phyloP scores from a whole-genome alignment of 1,140 invertebrate genomes.

The Drosophila virilis region DNA sequence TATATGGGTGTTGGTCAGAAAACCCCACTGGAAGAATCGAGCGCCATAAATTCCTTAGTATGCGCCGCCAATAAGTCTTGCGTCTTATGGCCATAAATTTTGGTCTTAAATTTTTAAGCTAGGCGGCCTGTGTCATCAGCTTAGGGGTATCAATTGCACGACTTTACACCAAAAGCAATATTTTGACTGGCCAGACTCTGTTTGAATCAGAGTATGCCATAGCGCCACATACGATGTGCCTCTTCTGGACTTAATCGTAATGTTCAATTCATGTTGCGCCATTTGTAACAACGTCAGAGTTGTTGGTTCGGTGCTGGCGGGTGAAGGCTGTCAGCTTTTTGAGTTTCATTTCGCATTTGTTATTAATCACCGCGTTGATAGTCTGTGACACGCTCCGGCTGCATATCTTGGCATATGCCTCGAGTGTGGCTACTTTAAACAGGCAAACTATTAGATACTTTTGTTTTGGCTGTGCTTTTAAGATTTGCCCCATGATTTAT shows the following conservation, averaged over 20 bases:
- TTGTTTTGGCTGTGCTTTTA: conserved; percentile 64
- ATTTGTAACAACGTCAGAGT: conserved; percentile 66
- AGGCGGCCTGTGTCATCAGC: conserved; percentile 67
- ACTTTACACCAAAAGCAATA: conserved; percentile 24
- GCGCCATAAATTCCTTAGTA: conserved; percentile 58
- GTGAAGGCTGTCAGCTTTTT: conserved; percentile 61
- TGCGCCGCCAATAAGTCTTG: conserved; percentile 69
- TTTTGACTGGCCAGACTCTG: conserved; percentile 5
- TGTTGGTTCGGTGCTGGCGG: conserved; percentile 12
- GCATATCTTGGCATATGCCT: conserved; percentile 47
- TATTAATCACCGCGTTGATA: conserved; percentile 75
- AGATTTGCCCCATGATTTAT: conserved; percentile 74
- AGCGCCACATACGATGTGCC: conserved; percentile 13
- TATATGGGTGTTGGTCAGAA: conserved; percentile 50
- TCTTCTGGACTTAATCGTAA: conserved; percentile 36
- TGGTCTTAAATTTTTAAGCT: conserved; percentile 51
- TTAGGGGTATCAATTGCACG: conserved; percentile 65
- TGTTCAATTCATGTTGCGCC: conserved; percentile 69
- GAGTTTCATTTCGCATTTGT: conserved; percentile 57
- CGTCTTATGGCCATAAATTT: conserved; percentile 70
- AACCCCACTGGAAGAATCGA: conserved; percentile 16
- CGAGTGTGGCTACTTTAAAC: conserved; percentile 59
- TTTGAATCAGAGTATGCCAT: background rate
- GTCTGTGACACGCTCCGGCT: conserved; percentile 59
- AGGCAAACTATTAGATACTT: conserved; percentile 76